These are phyloP conservation scores for Drosophila yakuba DNA, from an alignment of 1,140 invertebrate species.

Conservation along the genomic window DNA sequence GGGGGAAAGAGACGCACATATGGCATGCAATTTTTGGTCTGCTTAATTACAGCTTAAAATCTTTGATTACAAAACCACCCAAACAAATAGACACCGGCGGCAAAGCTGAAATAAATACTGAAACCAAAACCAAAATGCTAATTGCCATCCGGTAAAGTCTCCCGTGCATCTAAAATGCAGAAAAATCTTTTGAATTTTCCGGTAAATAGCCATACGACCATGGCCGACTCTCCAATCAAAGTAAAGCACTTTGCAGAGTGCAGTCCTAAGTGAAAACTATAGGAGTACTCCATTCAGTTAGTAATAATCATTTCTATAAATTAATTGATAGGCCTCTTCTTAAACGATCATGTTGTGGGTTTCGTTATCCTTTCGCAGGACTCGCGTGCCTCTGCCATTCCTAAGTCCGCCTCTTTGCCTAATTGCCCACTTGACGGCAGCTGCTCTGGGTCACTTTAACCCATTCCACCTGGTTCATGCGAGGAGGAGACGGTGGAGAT, in stretches of 20 bases:
- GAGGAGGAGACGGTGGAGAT: background rate
- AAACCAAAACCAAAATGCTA: constrained; percentile 37
- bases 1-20: constrained; percentile 27
- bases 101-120: constrained; percentile 24
- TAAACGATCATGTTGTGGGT: background rate
- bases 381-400: constrained; percentile 7
- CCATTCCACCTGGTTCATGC: background rate
- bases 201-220: background rate
- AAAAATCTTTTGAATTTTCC: constrained; percentile 14
- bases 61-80: constrained; percentile 69
- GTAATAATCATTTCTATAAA: background rate
- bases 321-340: background rate
- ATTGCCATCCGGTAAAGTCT: constrained; percentile 21
- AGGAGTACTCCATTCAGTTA: too few relatives aligned
- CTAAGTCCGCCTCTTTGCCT: constrained; percentile 31
- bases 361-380: background rate
- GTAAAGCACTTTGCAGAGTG: background rate
- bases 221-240: constrained; percentile 1
- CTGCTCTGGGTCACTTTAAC: constrained; percentile 25
- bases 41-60: constrained; percentile 82
- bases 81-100: constrained; percentile 28
- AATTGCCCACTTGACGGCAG: constrained; percentile 56
- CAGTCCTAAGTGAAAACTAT: background rate
- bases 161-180: constrained; percentile 21
- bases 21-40: constrained; percentile 71